phyloP scores from a whole-genome alignment of 2,113 vertebrate genomes.

The Macquaria ambigua region DNA sequence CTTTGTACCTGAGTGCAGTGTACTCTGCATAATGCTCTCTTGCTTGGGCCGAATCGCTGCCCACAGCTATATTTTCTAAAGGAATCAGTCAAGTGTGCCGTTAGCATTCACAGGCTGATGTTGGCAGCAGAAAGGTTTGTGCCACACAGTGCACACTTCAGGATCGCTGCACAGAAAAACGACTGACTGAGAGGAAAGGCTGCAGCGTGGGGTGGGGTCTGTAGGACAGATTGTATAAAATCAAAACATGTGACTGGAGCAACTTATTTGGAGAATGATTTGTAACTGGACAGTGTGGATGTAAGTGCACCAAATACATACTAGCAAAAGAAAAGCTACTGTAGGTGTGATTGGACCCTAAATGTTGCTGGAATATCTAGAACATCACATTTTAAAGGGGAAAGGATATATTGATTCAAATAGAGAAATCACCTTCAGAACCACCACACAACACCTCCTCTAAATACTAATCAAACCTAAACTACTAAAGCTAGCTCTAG shows the following conservation, averaged over 20 bases:
- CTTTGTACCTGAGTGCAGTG: neutral
- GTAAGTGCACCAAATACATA: neutral
- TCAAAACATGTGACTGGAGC: neutral
- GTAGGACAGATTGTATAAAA: too few relatives aligned
- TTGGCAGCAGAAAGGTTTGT: slow-evolving; percentile 3
- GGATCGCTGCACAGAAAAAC: neutral
- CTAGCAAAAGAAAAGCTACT: neutral
- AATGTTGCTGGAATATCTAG: neutral
- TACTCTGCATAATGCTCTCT: neutral
- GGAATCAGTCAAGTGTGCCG: slow-evolving; percentile 18
- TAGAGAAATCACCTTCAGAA: neutral
- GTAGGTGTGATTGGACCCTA: neutral
- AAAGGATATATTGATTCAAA: neutral
- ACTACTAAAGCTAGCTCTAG: slow-evolving; percentile 22
- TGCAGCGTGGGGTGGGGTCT: neutral
- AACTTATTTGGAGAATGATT: too few relatives aligned
- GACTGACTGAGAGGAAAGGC: neutral
- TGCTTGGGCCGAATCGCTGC: neutral
- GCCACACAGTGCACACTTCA: slow-evolving; percentile 1
- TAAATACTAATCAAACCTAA: slow-evolving; percentile 16
- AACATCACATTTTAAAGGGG: neutral
- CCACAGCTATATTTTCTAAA: neutral
- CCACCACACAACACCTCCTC: slow-evolving; percentile 2
- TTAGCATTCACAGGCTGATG: slow-evolving; percentile 21
- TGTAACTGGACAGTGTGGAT: too few relatives aligned